These are phyloP conservation scores for Rhizomys pruinosus DNA, from an alignment of 2,113 vertebrate species.

Conservation along the genomic window DNA sequence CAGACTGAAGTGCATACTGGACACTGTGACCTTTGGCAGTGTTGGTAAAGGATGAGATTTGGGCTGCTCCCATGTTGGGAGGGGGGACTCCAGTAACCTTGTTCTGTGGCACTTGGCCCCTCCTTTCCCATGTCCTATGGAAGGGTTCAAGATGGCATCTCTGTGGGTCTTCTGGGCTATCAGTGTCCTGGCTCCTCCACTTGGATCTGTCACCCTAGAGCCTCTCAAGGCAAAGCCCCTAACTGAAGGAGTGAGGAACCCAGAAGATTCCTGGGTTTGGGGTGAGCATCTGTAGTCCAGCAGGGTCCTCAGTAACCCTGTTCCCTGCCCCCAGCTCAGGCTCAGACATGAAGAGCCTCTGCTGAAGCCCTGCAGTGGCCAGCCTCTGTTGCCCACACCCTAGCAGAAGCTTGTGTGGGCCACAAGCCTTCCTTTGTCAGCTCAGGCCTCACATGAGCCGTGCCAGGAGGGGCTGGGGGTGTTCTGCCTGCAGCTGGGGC, in stretches of 20 bases:
- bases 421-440: conserved; percentile 75
- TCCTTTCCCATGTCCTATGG: background rate
- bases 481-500: conserved; percentile 75
- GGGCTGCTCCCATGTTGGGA: background rate
- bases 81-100: too few relatives aligned
- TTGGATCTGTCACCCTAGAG: background rate
- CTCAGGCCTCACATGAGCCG: background rate
- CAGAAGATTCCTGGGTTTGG: background rate
- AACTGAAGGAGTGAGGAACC: background rate
- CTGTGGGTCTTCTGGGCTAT: background rate
- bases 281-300: background rate
- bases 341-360: background rate
- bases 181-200: background rate
- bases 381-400: background rate
- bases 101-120: background rate
- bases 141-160: background rate
- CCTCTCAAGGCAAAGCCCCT: background rate
- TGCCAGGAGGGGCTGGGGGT: conserved; percentile 69
- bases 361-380: background rate
- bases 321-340: background rate
- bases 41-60: background rate
- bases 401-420: background rate
- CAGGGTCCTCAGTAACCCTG: background rate
- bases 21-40: background rate
- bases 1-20: background rate